Percentiles rank a stretch among this genome's conserved stretches.
Evolutionary conservation across 2,888 invertebrate genomes (phyloP).

Genomic region (Apodemia hepburni): DNA sequence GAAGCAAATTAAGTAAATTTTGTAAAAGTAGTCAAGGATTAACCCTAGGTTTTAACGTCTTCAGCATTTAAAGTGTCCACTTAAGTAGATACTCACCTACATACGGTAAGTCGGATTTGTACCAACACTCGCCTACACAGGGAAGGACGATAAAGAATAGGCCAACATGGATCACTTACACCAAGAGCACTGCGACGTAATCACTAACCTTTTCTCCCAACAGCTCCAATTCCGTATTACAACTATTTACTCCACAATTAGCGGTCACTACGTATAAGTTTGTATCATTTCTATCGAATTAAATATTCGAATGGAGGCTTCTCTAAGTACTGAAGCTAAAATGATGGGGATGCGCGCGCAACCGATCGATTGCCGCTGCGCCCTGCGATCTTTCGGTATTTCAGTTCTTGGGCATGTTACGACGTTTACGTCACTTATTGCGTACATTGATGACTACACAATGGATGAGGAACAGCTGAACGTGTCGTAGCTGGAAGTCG

Average conservation of each 20-base stretch:
- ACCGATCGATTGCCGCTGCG: conserved; percentile 71
- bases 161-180: conserved; percentile 16
- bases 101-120: conserved; percentile 26
- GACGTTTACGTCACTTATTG: conserved; percentile 74
- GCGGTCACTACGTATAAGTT: conserved; percentile 65
- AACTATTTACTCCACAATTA: conserved; percentile 31
- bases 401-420: conserved; percentile 54
- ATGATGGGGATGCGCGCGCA: conserved; percentile 73
- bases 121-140: conserved; percentile 25
- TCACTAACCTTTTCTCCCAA: conserved; percentile 35
- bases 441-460: conserved; percentile 67
- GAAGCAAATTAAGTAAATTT: not conserved
- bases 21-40: not conserved
- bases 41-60: not conserved
- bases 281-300: conserved; percentile 72
- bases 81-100: conserved; percentile 32
- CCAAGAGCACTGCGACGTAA: conserved; percentile 19
- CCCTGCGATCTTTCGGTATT: conserved; percentile 53
- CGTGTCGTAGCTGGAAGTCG: conserved; percentile 34
- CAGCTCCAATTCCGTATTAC: conserved; percentile 26
- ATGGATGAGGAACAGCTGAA: conserved; percentile 45
- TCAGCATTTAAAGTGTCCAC: conserved; percentile 21
- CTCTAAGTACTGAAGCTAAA: conserved; percentile 54
- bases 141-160: conserved; percentile 24
- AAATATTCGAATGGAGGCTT: conserved; percentile 59